phyloP scores from a whole-genome alignment of 2,113 vertebrate species.

The Lepus europaeus region DNA sequence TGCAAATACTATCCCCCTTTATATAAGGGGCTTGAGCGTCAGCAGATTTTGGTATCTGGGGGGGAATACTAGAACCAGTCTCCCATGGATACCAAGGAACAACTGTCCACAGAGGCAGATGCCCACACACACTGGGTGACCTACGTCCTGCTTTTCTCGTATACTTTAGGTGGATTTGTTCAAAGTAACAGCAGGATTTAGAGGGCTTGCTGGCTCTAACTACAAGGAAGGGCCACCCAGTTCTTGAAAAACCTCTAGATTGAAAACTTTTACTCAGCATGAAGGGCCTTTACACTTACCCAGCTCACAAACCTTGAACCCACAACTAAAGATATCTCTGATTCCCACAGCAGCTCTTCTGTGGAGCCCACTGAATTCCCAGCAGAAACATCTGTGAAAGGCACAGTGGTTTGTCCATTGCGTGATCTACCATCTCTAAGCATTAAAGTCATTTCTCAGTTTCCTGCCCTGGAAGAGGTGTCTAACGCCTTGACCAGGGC shows the following conservation, averaged over 20 bases:
- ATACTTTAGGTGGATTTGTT: background rate
- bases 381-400: background rate
- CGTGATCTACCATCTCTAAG: background rate
- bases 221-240: background rate
- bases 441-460: background rate
- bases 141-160: background rate
- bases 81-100: too few species aligned
- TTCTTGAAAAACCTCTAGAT: background rate
- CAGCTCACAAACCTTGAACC: background rate
- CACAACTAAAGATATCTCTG: background rate
- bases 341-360: background rate
- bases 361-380: background rate
- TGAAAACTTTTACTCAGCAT: background rate
- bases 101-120: background rate
- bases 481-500: background rate
- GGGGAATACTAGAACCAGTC: too few species aligned
- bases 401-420: background rate
- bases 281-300: background rate
- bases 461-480: constrained; percentile 13
- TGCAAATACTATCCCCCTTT: too few species aligned
- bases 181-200: background rate
- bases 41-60: too few species aligned
- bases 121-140: background rate
- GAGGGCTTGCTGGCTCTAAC: background rate
- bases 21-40: too few species aligned